Conservation (phyloP, 2,113 vertebrate species). For the Hemibagrus wyckioides region DNA sequence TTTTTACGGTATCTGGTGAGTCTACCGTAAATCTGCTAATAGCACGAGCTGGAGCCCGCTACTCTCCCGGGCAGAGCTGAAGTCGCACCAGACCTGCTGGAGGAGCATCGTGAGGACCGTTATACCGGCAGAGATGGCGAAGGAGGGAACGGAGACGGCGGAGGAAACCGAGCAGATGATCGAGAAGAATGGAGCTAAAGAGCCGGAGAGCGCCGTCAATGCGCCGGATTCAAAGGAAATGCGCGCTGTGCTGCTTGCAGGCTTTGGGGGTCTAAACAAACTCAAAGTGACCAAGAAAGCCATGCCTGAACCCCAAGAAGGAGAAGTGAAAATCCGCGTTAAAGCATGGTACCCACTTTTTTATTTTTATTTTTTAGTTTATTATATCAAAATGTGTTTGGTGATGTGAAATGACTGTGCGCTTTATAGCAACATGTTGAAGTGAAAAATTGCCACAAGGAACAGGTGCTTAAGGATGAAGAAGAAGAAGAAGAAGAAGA, state of each 20-base stretch:
- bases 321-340: constrained; percentile 95
- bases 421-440: constrained; percentile 27
- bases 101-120: constrained; percentile 40
- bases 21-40: constrained; percentile 34
- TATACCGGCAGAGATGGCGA: constrained; percentile 77
- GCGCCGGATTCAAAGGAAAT: constrained; percentile 85
- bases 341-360: constrained; percentile 86
- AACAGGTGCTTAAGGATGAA: constrained; percentile 3
- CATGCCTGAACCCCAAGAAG: constrained; percentile 91
- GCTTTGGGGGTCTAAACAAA: constrained; percentile 95
- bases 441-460: neutral
- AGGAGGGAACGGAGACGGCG: constrained; percentile 84
- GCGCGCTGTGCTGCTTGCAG: constrained; percentile 88
- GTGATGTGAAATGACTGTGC: neutral
- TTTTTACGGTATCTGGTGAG: constrained; percentile 3
- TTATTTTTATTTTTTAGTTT: neutral
- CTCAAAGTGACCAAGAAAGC: constrained; percentile 86
- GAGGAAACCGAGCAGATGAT: constrained; percentile 95
- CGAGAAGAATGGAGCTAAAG: constrained; percentile 76
- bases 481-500: neutral
- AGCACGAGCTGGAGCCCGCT: neutral
- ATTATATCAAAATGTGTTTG: neutral
- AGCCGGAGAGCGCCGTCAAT: constrained; percentile 67
- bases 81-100: constrained; percentile 11
- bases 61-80: neutral